Base-by-base conservation (phyloP, 2,797 vertebrate species). In the Galago senegalensis region DNA sequence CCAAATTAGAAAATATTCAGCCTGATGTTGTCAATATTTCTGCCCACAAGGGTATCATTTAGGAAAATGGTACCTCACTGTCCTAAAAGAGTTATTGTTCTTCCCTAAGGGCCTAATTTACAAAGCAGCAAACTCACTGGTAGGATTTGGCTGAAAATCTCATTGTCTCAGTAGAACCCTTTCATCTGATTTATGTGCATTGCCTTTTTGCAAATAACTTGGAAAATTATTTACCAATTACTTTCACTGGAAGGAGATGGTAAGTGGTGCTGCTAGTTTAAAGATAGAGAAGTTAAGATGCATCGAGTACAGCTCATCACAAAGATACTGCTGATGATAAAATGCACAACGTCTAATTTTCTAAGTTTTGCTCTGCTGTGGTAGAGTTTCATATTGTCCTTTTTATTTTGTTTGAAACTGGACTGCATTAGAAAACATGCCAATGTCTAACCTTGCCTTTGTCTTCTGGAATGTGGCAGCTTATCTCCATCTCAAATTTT, bases 61-160 rank as follows among this genome's bases (percentile, higher is more conserved):
- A 95, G 56, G 91, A 96, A 97, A 95, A 96, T n/a, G 46, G 77
- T 87, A 58, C 91, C 76, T 87, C 82, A 53, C 80, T 89, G 83
- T 95, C 86, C 91, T 93, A 49, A 96, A 96, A 95, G 94, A 94
- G 60, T 94, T 94, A 80, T 13, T 29, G 58, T 79, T 87, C 80
- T 92, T 96, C 96, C 95, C 97, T 94, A 76, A 93, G 87, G 97
- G 87, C n/a, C 76, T 81, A 91, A 97, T 97, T 98, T 97, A 96
- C 90, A 97, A 96, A 96, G 92, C 91, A 70, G 80, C 70, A 46
- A 95, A 81, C 75, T 96, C 76, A 49, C 88, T 89, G 82, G 93
- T 87, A 95, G 61, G 90, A 93, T 96, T 96, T 95, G 87, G 58
- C 87, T 92, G 49, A 93, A 95, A 97, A 96, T 89, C 84, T 65